These are phyloP conservation scores for Sebastes nivosus DNA, from an alignment of 2,797 vertebrate genomes.

Conservation along the genomic window DNA sequence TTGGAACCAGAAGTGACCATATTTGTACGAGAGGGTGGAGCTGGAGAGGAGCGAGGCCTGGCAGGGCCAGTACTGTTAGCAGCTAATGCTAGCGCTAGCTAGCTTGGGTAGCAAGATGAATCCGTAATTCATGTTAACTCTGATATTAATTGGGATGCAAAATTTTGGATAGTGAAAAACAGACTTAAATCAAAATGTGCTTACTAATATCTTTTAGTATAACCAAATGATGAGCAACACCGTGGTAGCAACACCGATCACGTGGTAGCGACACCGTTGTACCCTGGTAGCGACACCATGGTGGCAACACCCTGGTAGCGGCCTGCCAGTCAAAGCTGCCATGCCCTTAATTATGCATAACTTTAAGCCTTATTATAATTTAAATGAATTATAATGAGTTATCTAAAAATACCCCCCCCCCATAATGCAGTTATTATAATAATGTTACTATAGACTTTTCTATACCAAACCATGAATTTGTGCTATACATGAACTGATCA, in stretches of 20 bases:
- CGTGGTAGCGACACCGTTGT: neutral
- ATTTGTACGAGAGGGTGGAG: neutral
- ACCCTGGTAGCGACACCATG: too few relatives aligned
- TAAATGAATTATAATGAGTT: too few relatives aligned
- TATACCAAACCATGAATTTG: neutral
- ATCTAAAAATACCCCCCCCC: too few relatives aligned
- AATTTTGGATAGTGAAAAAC: neutral
- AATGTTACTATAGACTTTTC: neutral
- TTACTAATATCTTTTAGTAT: neutral
- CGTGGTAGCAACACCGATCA: neutral
- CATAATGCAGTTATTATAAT: neutral
- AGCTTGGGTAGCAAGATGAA: neutral
- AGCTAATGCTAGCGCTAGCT: neutral
- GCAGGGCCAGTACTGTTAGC: neutral
- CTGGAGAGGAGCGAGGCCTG: neutral
- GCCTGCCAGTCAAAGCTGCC: neutral
- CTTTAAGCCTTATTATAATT: too few relatives aligned
- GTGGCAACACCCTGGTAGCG: neutral
- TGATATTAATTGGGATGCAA: neutral
- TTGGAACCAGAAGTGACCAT: neutral
- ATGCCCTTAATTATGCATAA: neutral
- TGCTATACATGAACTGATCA: neutral
- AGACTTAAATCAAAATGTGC: too few relatives aligned
- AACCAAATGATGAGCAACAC: neutral
- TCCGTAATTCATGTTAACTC: neutral